Conservation (phyloP, 1,140 invertebrate genomes). For the Drosophila sturtevanti region DNA sequence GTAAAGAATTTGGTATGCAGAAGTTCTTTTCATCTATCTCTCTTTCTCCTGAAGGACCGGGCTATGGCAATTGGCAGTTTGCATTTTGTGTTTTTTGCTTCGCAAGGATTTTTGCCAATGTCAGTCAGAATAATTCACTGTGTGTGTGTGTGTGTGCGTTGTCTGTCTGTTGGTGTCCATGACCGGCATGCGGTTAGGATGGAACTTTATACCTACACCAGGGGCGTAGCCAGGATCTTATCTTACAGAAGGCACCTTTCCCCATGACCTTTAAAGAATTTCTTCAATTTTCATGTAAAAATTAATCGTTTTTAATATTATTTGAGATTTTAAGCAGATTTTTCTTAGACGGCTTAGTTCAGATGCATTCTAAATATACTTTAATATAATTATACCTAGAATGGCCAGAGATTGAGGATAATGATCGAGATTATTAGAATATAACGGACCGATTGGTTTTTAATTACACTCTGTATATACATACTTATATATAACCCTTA, state of each 20-base stretch:
- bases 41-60: not conserved
- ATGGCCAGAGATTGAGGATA: too few species aligned
- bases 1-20: constrained; percentile 78
- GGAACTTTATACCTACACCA: not conserved
- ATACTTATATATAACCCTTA: too few species aligned
- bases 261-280: not conserved
- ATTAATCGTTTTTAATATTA: too few species aligned
- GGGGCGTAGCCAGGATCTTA: not conserved
- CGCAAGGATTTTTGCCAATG: constrained; percentile 67
- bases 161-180: constrained; percentile 38
- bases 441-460: too few species aligned
- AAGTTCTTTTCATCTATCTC: constrained; percentile 12
- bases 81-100: constrained; percentile 54
- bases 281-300: not conserved
- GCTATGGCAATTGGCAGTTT: constrained; percentile 78
- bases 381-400: too few species aligned
- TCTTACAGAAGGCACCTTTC: not conserved
- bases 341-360: too few species aligned
- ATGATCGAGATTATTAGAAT: too few species aligned
- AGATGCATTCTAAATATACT: too few species aligned
- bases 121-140: constrained; percentile 36
- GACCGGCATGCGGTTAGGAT: constrained; percentile 61
- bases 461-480: too few species aligned
- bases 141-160: constrained; percentile 39
- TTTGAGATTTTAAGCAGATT: too few species aligned